phyloP scores from a whole-genome alignment of 37 sponge, comb jelly and placozoan genomes.

The Halichondria panicea region DNA sequence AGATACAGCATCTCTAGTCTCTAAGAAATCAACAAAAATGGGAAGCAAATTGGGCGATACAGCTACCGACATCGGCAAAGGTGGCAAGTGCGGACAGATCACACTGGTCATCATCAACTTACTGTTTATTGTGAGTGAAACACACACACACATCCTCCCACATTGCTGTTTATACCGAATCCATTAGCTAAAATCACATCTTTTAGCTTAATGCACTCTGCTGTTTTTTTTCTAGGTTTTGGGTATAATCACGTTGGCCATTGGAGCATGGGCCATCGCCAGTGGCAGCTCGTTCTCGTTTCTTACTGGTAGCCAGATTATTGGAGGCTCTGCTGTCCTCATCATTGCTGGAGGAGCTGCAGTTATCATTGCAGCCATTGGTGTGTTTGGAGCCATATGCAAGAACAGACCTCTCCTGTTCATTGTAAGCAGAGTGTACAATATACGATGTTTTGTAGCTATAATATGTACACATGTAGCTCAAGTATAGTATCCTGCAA shows the following conservation, averaged over 20 bases:
- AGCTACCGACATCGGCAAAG: neutral
- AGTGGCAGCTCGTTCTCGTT: neutral
- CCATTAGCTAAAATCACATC: neutral
- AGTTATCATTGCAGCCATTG: constrained; percentile 27
- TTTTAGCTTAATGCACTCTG: neutral
- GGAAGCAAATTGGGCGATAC: neutral
- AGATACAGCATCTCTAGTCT: no score
- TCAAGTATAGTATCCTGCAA: neutral
- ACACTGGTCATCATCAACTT: constrained; percentile 37
- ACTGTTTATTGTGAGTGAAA: constrained; percentile 51
- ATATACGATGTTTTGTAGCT: neutral
- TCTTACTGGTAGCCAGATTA: constrained; percentile 11
- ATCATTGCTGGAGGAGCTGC: constrained; percentile 35
- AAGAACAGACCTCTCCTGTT: constrained; percentile 44
- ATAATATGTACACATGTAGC: neutral
- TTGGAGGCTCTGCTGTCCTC: constrained; percentile 31
- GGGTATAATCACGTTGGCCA: constrained; percentile 1
- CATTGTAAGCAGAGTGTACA: constrained; percentile 22
- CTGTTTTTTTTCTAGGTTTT: constrained; percentile 14
- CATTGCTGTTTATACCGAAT: no score
- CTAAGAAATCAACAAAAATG: no score
- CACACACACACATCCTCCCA: neutral
- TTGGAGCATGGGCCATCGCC: constrained; percentile 14
- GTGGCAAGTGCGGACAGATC: neutral
- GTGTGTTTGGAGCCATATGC: constrained; percentile 38